Percentiles rank a stretch among this genome's conserved stretches.
These are phyloP conservation scores for Synchiropus splendidus DNA, from an alignment of 2,113 vertebrate species.

Conservation along the genomic window DNA sequence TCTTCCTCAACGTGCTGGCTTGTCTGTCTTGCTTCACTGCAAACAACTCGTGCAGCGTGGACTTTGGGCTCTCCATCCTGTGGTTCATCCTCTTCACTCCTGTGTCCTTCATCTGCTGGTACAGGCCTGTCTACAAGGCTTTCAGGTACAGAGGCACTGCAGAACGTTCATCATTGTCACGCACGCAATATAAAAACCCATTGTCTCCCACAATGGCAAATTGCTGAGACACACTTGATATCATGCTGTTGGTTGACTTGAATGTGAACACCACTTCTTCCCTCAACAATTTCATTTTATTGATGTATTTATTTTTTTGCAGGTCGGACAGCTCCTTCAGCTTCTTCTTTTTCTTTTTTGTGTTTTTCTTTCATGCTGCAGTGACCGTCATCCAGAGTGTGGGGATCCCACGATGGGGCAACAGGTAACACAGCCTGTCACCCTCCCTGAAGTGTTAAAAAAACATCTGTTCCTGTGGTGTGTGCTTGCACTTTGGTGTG, in stretches of 20 bases:
- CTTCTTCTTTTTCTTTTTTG: conserved; percentile 96
- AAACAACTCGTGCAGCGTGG: conserved; percentile 47
- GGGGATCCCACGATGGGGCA: conserved; percentile 84
- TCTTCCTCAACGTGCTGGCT: conserved; percentile 88
- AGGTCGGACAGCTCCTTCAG: conserved; percentile 99
- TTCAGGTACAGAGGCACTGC: conserved; percentile 92
- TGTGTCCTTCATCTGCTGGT: conserved; percentile 92
- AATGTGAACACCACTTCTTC: too few species aligned
- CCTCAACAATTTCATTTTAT: too few species aligned
- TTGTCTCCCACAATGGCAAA: too few species aligned
- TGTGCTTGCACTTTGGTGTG: too few species aligned
- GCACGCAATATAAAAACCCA: too few species aligned
- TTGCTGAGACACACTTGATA: too few species aligned
- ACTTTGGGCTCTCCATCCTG: conserved; percentile 91
- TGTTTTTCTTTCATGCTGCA: conserved; percentile 93
- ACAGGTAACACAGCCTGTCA: conserved; percentile 73
- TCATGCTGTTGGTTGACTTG: too few species aligned
- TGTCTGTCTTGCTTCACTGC: conserved; percentile 84
- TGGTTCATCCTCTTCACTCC: conserved; percentile 95
- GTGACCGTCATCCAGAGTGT: conserved; percentile 89
- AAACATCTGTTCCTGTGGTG: too few species aligned
- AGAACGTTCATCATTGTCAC: too few species aligned
- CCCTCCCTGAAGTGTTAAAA: too few species aligned
- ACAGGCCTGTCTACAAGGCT: conserved; percentile 92
- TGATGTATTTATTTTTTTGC: conserved; percentile 30